Conservation (phyloP, 2,797 vertebrate species). For the Potorous gilbertii region DNA sequence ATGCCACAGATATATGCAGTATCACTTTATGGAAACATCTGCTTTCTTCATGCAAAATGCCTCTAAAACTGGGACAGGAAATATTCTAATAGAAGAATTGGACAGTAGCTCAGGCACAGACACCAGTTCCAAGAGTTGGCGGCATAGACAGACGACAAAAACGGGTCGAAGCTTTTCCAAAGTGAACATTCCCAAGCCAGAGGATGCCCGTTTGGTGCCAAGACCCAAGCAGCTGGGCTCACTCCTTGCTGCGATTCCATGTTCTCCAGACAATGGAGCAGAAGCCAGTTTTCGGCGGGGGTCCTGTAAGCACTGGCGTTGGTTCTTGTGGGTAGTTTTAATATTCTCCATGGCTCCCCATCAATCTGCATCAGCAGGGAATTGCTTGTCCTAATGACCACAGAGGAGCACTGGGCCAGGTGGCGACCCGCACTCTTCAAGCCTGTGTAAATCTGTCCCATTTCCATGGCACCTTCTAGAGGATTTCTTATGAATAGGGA, state of each 20-base stretch:
- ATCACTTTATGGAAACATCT: conserved; percentile 84
- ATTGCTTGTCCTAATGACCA: conserved; percentile 88
- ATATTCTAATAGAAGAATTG: conserved; percentile 85
- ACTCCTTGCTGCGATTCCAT: conserved; percentile 91
- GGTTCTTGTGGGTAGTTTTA: conserved; percentile 95
- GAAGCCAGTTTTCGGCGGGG: conserved; percentile 90
- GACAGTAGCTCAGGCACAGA: conserved; percentile 82
- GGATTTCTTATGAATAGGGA: background rate
- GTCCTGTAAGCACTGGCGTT: conserved; percentile 94
- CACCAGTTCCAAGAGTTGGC: conserved; percentile 82
- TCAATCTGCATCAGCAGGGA: no score
- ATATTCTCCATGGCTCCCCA: conserved; percentile 76
- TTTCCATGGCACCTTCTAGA: conserved; percentile 96
- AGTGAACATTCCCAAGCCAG: conserved; percentile 81
- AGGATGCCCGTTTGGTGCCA: conserved; percentile 71
- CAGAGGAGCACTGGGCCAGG: conserved; percentile 94
- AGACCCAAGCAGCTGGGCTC: conserved; percentile 71
- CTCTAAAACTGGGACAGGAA: conserved; percentile 83
- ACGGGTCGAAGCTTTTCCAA: conserved; percentile 80
- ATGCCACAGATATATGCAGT: conserved; percentile 87
- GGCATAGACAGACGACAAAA: conserved; percentile 82
- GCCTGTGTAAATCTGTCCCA: conserved; percentile 97
- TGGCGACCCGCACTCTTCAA: conserved; percentile 94
- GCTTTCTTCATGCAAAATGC: conserved; percentile 87
- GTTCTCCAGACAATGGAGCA: conserved; percentile 93